Evolutionary conservation across 2,113 vertebrate genomes (phyloP).

Genomic region (Tragelaphus strepsiceros): DNA sequence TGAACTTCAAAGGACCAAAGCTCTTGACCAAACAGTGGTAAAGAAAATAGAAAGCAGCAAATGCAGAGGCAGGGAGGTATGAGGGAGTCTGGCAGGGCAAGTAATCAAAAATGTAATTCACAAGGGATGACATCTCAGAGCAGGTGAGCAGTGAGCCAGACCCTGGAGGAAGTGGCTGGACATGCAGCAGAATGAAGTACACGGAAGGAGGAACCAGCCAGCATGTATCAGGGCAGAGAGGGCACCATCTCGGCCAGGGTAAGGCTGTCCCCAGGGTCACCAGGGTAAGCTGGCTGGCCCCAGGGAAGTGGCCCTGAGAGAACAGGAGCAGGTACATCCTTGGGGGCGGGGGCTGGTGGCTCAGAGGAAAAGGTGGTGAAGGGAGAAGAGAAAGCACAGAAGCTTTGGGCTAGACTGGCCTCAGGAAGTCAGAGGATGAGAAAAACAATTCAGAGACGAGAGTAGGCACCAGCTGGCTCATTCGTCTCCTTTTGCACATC

Average conservation of each 20-base stretch:
- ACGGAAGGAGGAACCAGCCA: not conserved
- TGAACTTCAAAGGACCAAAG: not conserved
- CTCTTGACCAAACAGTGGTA: not conserved
- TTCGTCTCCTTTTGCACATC: not conserved
- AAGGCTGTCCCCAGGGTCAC: not conserved
- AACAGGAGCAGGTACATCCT: not conserved
- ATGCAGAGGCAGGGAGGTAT: not conserved
- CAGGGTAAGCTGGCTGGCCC: not conserved
- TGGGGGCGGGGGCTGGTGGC: not conserved
- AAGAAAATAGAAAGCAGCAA: not conserved
- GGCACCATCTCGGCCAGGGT: not conserved
- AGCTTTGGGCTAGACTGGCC: not conserved
- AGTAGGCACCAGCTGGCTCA: not conserved
- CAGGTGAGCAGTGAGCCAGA: not conserved
- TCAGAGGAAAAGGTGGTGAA: not conserved
- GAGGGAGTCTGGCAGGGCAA: fast-evolving
- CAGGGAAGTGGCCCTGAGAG: not conserved
- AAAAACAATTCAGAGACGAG: not conserved
- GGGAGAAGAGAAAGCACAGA: not conserved
- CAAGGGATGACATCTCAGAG: not conserved
- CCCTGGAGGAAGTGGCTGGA: not conserved
- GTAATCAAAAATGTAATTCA: not conserved
- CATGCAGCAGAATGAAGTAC: not conserved
- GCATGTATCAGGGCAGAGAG: not conserved
- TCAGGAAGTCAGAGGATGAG: not conserved